These are phyloP conservation scores for Folsomia manolachei DNA, from an alignment of 2,888 invertebrate species.

Conservation along the genomic window DNA sequence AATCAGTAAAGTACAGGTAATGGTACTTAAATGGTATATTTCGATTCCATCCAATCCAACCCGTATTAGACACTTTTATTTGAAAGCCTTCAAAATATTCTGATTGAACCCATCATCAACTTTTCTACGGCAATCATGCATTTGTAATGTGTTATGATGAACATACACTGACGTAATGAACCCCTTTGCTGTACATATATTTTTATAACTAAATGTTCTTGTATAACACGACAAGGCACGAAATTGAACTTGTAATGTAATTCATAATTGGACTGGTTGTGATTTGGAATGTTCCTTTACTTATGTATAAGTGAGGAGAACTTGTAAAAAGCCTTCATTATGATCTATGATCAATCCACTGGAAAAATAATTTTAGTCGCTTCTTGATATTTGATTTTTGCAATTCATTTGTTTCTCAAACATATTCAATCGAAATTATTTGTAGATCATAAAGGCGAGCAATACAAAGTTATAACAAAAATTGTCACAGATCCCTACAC, in stretches of 20 bases:
- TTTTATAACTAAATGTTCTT: constrained; percentile 11
- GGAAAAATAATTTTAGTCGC: too few species aligned
- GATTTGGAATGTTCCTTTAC: too few species aligned
- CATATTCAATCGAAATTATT: not conserved
- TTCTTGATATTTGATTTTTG: not conserved
- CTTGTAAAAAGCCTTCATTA: too few species aligned
- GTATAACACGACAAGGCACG: not conserved
- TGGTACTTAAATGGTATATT: too few species aligned
- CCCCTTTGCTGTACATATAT: not conserved
- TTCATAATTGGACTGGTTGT: not conserved
- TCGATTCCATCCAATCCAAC: too few species aligned
- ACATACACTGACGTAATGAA: not conserved
- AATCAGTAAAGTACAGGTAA: too few species aligned
- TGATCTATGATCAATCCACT: too few species aligned
- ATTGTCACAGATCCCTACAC: not conserved
- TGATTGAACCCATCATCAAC: constrained; percentile 5
- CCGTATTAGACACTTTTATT: too few species aligned
- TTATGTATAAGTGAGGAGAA: too few species aligned
- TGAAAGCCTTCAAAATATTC: not conserved
- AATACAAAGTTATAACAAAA: too few species aligned
- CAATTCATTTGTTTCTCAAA: not conserved
- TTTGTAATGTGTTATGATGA: too few species aligned
- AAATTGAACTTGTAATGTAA: not conserved
- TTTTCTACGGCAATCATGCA: not conserved
- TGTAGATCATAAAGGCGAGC: too few species aligned